Evolutionary conservation across 1,140 invertebrate species (phyloP).

Genomic region (Drosophila eugracilis): DNA sequence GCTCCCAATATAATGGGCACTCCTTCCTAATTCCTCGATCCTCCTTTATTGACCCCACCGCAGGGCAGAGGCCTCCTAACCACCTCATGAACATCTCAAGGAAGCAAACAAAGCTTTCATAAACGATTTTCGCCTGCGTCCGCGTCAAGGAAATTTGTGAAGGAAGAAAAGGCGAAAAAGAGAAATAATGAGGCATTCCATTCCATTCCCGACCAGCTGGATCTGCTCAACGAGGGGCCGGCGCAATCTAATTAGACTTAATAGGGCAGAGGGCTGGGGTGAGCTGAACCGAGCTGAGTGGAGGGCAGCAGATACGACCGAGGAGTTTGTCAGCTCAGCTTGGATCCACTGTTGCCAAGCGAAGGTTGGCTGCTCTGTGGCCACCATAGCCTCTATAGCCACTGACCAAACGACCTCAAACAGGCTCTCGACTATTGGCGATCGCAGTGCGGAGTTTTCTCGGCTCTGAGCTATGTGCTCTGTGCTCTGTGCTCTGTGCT

Average conservation of each 20-base stretch:
- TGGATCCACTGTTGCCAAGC: constrained; percentile 37
- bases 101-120: constrained; percentile 34
- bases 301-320: constrained; percentile 57
- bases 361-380: constrained; percentile 1
- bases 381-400: not conserved
- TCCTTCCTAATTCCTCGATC: not conserved
- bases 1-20: not conserved
- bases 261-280: constrained; percentile 61
- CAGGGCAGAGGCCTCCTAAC: constrained; percentile 8
- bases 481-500: constrained; percentile 58
- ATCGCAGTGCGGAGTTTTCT: constrained; percentile 58
- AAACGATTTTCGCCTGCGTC: constrained; percentile 34
- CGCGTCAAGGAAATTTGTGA: constrained; percentile 17
- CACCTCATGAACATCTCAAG: too few relatives aligned
- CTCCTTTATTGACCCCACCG: constrained; percentile 25
- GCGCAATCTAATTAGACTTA: constrained; percentile 79
- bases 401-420: constrained; percentile 55
- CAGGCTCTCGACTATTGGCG: constrained; percentile 34
- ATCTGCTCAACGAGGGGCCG: constrained; percentile 35
- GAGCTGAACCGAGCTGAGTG: not conserved
- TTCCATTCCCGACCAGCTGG: constrained; percentile 20
- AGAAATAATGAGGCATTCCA: constrained; percentile 45
- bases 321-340: constrained; percentile 38
- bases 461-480: constrained; percentile 55
- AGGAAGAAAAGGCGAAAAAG: constrained; percentile 20